Percentiles rank a stretch among this genome's conserved stretches.
Evolutionary conservation across 2,797 vertebrate genomes (phyloP).

Genomic region (Cyprinodon diabolis): DNA sequence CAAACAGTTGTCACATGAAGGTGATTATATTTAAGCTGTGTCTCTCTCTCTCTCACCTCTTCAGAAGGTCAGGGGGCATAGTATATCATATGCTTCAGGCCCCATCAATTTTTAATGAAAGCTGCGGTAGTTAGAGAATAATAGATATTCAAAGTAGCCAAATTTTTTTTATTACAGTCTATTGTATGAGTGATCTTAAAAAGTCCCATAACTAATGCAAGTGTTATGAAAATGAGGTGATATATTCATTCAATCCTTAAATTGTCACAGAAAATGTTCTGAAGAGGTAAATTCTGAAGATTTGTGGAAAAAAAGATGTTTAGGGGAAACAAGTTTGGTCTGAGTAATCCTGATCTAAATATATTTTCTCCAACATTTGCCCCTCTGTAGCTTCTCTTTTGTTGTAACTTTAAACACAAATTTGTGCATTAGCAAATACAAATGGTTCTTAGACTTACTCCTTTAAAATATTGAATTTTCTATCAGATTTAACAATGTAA

Average conservation of each 20-base stretch:
- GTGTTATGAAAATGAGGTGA: background rate
- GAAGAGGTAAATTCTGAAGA: slow-evolving; percentile 64
- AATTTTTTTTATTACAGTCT: slow-evolving; percentile 3
- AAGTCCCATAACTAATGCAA: slow-evolving; percentile 14
- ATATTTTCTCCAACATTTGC: slow-evolving; percentile 45
- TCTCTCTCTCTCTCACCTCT: background rate
- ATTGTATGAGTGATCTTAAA: slow-evolving; percentile 21
- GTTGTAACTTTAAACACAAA: slow-evolving; percentile 27
- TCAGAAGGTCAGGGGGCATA: slow-evolving; percentile 1
- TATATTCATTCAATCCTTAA: slow-evolving; percentile 46
- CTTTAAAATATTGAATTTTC: slow-evolving; percentile 2
- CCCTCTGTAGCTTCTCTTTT: slow-evolving; percentile 31
- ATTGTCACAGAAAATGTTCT: slow-evolving; percentile 65
- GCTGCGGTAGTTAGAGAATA: slow-evolving; percentile 16
- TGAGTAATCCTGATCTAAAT: slow-evolving; percentile 64
- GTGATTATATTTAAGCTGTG: slow-evolving; percentile 2
- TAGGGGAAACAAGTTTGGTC: slow-evolving; percentile 42
- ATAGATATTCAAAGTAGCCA: slow-evolving; percentile 26
- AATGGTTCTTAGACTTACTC: slow-evolving; percentile 6
- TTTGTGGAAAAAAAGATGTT: slow-evolving; percentile 70
- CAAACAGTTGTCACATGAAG: slow-evolving; percentile 12
- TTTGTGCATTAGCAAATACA: slow-evolving; percentile 24
- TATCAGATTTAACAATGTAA: background rate
- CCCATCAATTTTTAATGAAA: background rate
- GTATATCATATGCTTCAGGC: background rate